These are phyloP conservation scores for Rhynchotus rufescens DNA, from an alignment of 2,797 vertebrate genomes.

Conservation along the genomic window DNA sequence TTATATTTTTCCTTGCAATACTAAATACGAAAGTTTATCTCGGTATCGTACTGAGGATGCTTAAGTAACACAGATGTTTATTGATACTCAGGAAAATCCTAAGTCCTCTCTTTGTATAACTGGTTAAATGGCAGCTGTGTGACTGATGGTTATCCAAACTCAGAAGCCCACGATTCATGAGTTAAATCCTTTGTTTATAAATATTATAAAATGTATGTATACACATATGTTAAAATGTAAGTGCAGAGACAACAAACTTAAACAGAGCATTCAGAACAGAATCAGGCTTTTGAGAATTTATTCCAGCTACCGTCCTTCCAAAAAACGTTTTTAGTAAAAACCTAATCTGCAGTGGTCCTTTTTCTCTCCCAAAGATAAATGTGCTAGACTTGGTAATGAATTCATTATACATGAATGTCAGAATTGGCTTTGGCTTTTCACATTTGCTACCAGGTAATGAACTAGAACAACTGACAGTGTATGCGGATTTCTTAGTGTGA, in stretches of 20 bases:
- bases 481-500: slow-evolving; percentile 44
- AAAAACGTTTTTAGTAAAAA: background rate
- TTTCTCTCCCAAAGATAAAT: background rate
- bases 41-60: background rate
- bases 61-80: background rate
- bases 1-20: background rate
- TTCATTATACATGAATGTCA: slow-evolving; percentile 25
- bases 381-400: slow-evolving; percentile 11
- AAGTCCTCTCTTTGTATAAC: background rate
- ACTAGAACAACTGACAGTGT: slow-evolving; percentile 43
- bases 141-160: background rate
- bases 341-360: background rate
- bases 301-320: background rate
- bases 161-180: background rate
- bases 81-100: background rate
- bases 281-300: background rate
- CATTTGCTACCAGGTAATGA: slow-evolving; percentile 53
- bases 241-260: background rate
- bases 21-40: background rate
- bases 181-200: background rate
- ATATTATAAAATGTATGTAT: background rate
- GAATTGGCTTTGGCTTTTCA: slow-evolving; percentile 28
- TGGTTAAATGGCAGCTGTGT: background rate
- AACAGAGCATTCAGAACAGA: background rate
- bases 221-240: background rate